Base-by-base conservation (phyloP, 2,888 invertebrate species). In the Gryllus longicercus region DNA sequence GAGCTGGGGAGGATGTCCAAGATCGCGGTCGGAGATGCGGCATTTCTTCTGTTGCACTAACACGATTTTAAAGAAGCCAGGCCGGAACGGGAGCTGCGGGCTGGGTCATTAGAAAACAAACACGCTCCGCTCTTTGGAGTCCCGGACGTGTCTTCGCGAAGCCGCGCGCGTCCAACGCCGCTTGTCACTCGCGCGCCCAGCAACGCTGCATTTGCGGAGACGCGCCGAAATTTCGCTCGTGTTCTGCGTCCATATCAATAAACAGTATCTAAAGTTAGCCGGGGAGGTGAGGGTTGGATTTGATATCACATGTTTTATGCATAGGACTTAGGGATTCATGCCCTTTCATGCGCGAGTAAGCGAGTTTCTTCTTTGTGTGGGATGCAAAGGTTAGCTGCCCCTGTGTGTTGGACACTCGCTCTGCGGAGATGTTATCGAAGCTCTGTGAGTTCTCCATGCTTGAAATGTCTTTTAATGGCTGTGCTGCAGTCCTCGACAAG, bases 391-490 rank as follows among this genome's bases (percentile, higher is more conserved):
- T 63, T 63, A 63, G 63, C 63, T 63, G 63, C 16, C n/a, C 63
- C 38, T 38, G 63, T 63, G 63, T n/a, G 63, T 63, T 63, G 63
- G 63, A 63, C 63, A 63, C 63, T 18, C n/a, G 63, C 63, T 38
- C 38, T 63, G 63, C n/a, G n/a, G 63, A 63, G 63, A 63, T 63
- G 63, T 63, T 63, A 63, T 63, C 63, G n/a, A 63, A 14, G 8
- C 63, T 14, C 63, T 63, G 63, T 63, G 38, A 38, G 16, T 63
- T 63, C 63, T 63, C 63, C 63, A 63, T 63, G n/a, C 63, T 63
- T 63, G 63, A 63, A 63, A 63, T 63, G 63, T 63, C 63, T 63
- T 63, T 63, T 63, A 63, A 63, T 63, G 63, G 63, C 63, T 63
- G 16, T n/a, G 63, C 63, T 63, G 63, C 63, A 63, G 63, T 63